Evolutionary conservation across 2,113 vertebrate genomes (phyloP).

Genomic region (Pavo muticus): DNA sequence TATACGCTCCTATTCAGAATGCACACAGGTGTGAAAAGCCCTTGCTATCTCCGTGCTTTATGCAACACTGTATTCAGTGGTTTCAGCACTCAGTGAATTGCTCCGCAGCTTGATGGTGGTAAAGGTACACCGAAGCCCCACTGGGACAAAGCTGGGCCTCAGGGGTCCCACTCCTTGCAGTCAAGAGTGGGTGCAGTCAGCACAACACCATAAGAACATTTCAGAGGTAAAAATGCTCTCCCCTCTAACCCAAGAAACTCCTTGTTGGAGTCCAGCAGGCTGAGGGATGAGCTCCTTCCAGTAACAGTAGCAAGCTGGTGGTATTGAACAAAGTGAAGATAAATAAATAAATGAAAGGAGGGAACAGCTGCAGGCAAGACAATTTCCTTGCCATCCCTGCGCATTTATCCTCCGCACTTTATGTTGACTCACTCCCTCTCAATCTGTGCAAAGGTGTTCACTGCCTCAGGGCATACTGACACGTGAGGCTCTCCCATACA

Average conservation of each 20-base stretch:
- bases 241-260: background rate
- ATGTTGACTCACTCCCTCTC: background rate
- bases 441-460: slow-evolving; percentile 31
- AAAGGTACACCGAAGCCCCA: background rate
- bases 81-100: background rate
- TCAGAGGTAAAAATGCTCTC: background rate
- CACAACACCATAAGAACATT: background rate
- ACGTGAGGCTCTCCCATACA: background rate
- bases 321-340: slow-evolving; percentile 38
- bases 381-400: slow-evolving; percentile 38
- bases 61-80: background rate
- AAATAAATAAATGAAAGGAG: slow-evolving; percentile 48
- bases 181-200: background rate
- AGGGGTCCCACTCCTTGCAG: background rate
- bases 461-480: slow-evolving; percentile 41
- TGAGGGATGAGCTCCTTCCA: background rate
- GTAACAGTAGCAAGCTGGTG: slow-evolving; percentile 5
- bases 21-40: slow-evolving; percentile 3
- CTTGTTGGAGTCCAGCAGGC: background rate
- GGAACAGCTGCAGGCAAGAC: slow-evolving; percentile 40
- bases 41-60: background rate
- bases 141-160: rapidly evolving
- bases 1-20: background rate
- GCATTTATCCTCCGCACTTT: slow-evolving; percentile 43
- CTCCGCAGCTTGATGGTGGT: background rate